Base-by-base conservation (phyloP, 2,797 vertebrate species). In the Cichlasoma orientale region DNA sequence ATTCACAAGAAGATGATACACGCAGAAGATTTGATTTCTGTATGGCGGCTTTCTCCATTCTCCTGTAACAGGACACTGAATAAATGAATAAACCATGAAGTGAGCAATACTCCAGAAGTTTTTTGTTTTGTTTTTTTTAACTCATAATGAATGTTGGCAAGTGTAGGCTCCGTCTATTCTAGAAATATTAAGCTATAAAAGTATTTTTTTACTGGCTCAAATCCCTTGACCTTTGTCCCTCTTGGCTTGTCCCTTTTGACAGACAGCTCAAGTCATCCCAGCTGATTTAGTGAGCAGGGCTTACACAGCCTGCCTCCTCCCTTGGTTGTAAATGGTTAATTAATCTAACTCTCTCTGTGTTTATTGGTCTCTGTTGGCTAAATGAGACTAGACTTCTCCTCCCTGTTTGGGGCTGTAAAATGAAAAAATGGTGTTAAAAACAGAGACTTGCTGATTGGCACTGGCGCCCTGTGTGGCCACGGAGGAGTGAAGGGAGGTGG, bases 391-490 rank as follows among this genome's bases (percentile, higher is more conserved):
- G 91, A 89, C 91, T 83, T 90, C 90, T 89, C 89, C 92, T 86
- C 93, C 91, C 78, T 83, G 75, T 85, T 71, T 59, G 73, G 74
- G 79, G 89, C 55, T 85, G 72, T 90, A 87, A 94, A 95, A 88
- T 83, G 70, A 87, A 88, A 86, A 86, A 87, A 88, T 9, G 59
- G 80, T 36, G 85, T 74, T 56, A 75, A 84, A 84, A 61, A 82
- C 33, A 81, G 47, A 88, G 92, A 88, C 92, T 84, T 88, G 91
- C 88, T 94, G 92, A 94, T 94, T 89, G 92, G 85, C 86, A 68
- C 53, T 79, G 90, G 75, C 91, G 70, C 86, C 75, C 86, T 95
- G 94, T 95, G 95, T 95, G 95, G 95, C 92, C 95, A 84, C 59
- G 82, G 57, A 88, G 75, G 68, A 83, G 71, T 16, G 75, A 76